These are phyloP conservation scores for Boleophthalmus pectinirostris DNA, from an alignment of 2,113 vertebrate genomes.

Conservation along the genomic window DNA sequence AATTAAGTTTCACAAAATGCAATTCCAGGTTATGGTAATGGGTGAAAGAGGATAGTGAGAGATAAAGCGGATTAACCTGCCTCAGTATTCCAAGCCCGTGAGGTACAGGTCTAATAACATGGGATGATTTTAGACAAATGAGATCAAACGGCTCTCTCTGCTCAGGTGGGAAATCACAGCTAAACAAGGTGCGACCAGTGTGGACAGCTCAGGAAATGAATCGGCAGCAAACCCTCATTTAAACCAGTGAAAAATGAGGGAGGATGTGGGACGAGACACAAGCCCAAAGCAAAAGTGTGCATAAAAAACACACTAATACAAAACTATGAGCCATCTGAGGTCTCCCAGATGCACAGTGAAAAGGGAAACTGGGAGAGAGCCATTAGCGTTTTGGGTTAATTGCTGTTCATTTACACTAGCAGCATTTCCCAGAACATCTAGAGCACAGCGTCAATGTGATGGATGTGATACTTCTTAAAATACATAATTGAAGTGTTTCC, in stretches of 20 bases:
- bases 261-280: constrained; percentile 49
- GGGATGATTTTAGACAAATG: constrained; percentile 58
- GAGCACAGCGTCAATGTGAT: constrained; percentile 10
- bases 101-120: constrained; percentile 42
- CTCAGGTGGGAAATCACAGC: constrained; percentile 58
- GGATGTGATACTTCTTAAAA: constrained; percentile 24
- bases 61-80: constrained; percentile 11
- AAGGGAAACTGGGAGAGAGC: constrained; percentile 20
- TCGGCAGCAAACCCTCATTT: constrained; percentile 47
- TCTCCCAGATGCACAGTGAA: constrained; percentile 23
- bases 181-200: constrained; percentile 49
- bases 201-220: constrained; percentile 37
- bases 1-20: neutral
- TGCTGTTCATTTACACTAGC: constrained; percentile 51
- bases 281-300: constrained; percentile 35
- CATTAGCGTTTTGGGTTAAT: constrained; percentile 66
- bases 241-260: constrained; percentile 57
- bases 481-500: constrained; percentile 6
- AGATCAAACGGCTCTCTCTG: constrained; percentile 48
- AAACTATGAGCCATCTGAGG: constrained; percentile 22
- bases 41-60: constrained; percentile 16
- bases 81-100: constrained; percentile 13
- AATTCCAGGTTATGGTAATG: neutral
- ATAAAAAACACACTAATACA: neutral
- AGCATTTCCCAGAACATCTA: constrained; percentile 30